phyloP scores from a whole-genome alignment of 2,797 vertebrate genomes.

The Molossus alvarezi region DNA sequence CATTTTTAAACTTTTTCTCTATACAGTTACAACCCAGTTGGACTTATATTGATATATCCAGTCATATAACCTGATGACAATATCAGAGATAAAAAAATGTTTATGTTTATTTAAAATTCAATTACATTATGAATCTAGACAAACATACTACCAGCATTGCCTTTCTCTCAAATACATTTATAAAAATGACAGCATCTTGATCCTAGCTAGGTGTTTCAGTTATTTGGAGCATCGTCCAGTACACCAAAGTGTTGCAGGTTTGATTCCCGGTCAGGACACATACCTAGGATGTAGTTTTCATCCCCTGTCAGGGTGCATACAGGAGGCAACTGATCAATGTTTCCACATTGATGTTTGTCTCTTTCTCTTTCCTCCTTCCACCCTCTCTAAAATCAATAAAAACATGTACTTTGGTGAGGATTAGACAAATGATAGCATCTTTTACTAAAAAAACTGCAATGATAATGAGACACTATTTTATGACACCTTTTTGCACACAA shows the following conservation, averaged over 20 bases:
- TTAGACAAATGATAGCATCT: neutral
- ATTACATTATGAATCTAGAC: neutral
- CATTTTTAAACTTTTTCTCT: neutral
- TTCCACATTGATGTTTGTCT: neutral
- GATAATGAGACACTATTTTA: neutral
- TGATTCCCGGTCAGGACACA: neutral
- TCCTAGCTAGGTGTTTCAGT: neutral
- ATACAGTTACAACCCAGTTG: neutral
- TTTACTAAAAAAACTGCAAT: neutral
- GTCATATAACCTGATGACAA: neutral
- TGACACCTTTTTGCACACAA: neutral
- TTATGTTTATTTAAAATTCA: neutral
- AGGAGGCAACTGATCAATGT: neutral
- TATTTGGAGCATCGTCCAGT: neutral
- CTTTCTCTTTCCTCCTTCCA: neutral
- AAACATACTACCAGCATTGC: neutral
- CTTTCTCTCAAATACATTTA: neutral
- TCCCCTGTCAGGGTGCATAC: too few relatives aligned
- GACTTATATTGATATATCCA: neutral
- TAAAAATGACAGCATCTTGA: neutral
- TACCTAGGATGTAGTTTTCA: too few relatives aligned
- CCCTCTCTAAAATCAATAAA: neutral
- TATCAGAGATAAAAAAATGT: neutral
- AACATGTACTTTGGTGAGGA: neutral
- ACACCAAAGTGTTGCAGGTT: neutral